Conservation (phyloP, 2,113 vertebrate species). For the Raphicerus campestris region DNA sequence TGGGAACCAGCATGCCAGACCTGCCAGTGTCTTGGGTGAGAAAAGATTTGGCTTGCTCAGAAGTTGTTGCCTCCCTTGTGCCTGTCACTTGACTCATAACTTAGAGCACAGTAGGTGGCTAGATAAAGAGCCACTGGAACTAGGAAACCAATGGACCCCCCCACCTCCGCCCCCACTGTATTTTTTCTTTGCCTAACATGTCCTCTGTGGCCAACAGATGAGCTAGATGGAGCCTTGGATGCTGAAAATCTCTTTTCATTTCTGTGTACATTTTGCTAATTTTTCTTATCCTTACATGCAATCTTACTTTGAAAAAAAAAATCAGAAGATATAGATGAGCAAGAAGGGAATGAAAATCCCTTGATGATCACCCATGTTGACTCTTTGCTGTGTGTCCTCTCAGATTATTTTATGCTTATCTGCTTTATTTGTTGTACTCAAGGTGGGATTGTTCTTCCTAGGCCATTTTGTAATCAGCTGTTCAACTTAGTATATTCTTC, state of each 20-base stretch:
- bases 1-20: conserved; percentile 66
- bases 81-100: conserved; percentile 79
- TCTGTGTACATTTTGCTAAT: neutral
- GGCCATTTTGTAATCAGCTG: neutral
- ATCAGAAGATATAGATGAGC: neutral
- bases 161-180: accelerated
- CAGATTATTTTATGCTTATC: neutral
- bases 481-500: neutral
- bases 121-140: neutral
- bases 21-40: conserved; percentile 71
- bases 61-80: conserved; percentile 68
- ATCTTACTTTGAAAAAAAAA: neutral
- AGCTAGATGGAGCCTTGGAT: neutral
- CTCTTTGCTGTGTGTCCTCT: neutral
- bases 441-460: neutral
- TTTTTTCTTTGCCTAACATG: neutral
- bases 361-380: neutral
- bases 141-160: accelerated
- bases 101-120: conserved; percentile 1
- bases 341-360: neutral
- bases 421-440: neutral
- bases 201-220: neutral
- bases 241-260: neutral
- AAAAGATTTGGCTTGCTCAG: conserved; percentile 62
- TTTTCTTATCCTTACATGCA: neutral